A percentile compares a stretch with the other conserved stretches of the same genome.
These are phyloP conservation scores for Empis stercorea DNA, from an alignment of 2,888 invertebrate genomes.

Conservation along the genomic window DNA sequence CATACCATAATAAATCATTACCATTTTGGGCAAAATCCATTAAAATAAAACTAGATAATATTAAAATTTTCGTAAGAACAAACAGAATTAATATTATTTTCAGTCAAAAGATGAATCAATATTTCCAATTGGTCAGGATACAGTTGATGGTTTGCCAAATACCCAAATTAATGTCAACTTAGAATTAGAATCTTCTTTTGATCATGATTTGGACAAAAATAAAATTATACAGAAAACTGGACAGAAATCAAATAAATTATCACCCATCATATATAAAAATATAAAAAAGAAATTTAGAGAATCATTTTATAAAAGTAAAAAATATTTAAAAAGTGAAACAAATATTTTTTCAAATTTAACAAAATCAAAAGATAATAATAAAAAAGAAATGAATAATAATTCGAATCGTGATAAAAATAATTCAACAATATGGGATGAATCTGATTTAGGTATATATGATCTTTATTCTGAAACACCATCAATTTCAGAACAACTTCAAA, in stretches of 20 bases:
- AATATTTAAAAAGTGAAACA: conserved; percentile 22
- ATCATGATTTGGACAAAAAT: too few relatives aligned
- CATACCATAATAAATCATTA: too few relatives aligned
- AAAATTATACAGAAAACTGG: too few relatives aligned
- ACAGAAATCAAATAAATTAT: neutral
- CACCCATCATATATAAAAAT: conserved; percentile 19
- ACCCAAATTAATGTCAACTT: too few relatives aligned
- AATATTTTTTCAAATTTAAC: conserved; percentile 21
- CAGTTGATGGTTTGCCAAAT: too few relatives aligned
- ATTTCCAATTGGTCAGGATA: too few relatives aligned
- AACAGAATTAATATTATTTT: too few relatives aligned
- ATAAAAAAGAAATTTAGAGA: conserved; percentile 28
- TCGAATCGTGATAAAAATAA: neutral
- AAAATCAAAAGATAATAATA: conserved; percentile 1
- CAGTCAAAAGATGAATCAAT: too few relatives aligned
- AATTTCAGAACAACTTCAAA: conserved; percentile 32
- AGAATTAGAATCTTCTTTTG: too few relatives aligned
- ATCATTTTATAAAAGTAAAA: conserved; percentile 29
- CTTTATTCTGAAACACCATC: conserved; percentile 20
- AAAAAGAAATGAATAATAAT: neutral
- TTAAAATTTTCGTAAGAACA: too few relatives aligned
- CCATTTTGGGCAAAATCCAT: too few relatives aligned
- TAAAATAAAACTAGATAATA: too few relatives aligned
- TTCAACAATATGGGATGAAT: conserved; percentile 12
- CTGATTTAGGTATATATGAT: conserved; percentile 22